Percentiles rank a stretch among this genome's conserved stretches.
Evolutionary conservation across 2,888 invertebrate genomes (phyloP).

Genomic region (Lepidochitona cinerea): DNA sequence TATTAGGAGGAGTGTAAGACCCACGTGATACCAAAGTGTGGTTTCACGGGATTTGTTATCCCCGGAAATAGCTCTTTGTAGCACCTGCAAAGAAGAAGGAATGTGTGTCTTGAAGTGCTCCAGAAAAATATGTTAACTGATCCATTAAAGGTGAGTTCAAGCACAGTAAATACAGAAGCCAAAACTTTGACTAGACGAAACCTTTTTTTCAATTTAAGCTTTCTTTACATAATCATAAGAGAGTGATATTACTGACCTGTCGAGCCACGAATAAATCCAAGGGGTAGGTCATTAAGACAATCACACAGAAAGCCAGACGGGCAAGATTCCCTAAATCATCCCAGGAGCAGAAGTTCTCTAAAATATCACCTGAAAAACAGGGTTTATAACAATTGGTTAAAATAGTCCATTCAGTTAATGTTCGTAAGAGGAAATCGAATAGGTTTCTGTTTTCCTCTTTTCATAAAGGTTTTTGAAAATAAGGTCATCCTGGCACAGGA

Average conservation of each 20-base stretch:
- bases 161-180: too few relatives aligned
- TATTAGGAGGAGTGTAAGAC: conserved; percentile 80
- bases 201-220: too few relatives aligned
- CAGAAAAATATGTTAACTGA: too few relatives aligned
- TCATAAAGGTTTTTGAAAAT: too few relatives aligned
- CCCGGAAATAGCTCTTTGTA: conserved; percentile 70
- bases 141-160: too few relatives aligned
- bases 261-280: conserved; percentile 89
- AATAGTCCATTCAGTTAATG: too few relatives aligned
- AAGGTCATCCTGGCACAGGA: too few relatives aligned
- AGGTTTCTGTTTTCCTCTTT: too few relatives aligned
- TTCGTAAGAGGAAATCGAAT: too few relatives aligned
- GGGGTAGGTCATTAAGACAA: conserved; percentile 87
- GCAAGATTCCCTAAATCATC: conserved; percentile 88
- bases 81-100: conserved; percentile 54
- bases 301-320: conserved; percentile 82
- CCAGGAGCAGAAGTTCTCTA: conserved; percentile 89
- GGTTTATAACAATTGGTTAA: not conserved
- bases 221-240: too few relatives aligned
- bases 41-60: conserved; percentile 69
- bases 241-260: conserved; percentile 78
- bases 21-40: conserved; percentile 71
- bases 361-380: conserved; percentile 81
- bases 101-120: not conserved
- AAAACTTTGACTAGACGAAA: too few relatives aligned